Conservation (phyloP, 2,113 vertebrate species). For the Cheirogaleus medius region DNA sequence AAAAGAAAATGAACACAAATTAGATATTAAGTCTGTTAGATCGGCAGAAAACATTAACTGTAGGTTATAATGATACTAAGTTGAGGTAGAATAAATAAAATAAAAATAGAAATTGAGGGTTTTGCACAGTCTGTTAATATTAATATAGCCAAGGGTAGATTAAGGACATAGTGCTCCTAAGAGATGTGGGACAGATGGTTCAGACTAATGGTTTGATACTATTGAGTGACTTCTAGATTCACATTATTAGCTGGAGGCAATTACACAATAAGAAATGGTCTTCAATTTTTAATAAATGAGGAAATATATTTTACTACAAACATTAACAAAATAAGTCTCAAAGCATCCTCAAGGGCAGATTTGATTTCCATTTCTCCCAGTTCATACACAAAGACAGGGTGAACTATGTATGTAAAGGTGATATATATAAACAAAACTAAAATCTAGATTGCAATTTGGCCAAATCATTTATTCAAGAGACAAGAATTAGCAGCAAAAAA, state of each 20-base stretch:
- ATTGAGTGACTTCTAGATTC: conserved; percentile 46
- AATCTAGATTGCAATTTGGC: background rate
- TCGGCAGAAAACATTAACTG: background rate
- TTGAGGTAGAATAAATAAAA: conserved; percentile 50
- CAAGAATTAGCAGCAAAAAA: background rate
- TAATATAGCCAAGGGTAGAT: conserved; percentile 26
- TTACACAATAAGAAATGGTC: conserved; percentile 7
- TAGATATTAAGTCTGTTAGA: conserved; percentile 36
- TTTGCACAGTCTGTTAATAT: conserved; percentile 48
- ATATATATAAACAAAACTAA: background rate
- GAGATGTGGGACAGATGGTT: conserved; percentile 48
- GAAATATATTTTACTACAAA: conserved; percentile 11
- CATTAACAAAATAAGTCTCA: conserved; percentile 29
- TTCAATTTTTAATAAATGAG: background rate
- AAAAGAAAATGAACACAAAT: conserved; percentile 57
- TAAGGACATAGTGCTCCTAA: conserved; percentile 27
- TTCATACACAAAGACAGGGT: background rate
- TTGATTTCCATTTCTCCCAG: background rate
- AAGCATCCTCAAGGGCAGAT: background rate
- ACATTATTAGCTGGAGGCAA: conserved; percentile 38
- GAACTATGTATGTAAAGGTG: background rate
- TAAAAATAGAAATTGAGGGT: background rate
- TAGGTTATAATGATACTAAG: conserved; percentile 19
- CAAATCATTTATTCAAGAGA: background rate
- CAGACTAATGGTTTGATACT: conserved; percentile 49